phyloP scores from a whole-genome alignment of 2,797 vertebrate genomes.

The Esox masquinongy region DNA sequence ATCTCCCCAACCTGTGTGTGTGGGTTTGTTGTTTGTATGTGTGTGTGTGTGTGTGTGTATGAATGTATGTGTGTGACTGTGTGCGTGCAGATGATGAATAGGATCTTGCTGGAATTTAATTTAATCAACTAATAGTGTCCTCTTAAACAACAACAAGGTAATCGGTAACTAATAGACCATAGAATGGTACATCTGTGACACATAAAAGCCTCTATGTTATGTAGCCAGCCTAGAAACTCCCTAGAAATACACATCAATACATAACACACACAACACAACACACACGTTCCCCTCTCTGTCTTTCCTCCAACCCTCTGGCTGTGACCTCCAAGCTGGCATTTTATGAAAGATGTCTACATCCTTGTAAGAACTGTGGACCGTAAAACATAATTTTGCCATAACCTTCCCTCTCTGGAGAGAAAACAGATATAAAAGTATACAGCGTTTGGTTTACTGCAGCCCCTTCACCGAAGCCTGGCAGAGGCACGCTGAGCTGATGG shows the following conservation, averaged over 20 bases:
- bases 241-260: conserved; percentile 30
- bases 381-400: conserved; percentile 93
- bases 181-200: conserved; percentile 38
- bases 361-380: conserved; percentile 78
- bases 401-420: conserved; percentile 94
- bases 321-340: conserved; percentile 73
- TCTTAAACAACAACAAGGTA: conserved; percentile 65
- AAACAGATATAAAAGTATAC: conserved; percentile 99
- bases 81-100: conserved; percentile 24
- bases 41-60: conserved; percentile 31
- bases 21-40: not conserved
- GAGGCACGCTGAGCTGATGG: conserved; percentile 87
- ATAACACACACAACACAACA: conserved; percentile 28
- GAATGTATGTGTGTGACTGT: conserved; percentile 28
- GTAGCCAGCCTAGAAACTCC: not conserved
- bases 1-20: not conserved
- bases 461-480: conserved; percentile 85
- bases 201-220: not conserved
- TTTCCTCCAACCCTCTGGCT: conserved; percentile 55
- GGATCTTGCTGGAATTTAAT: conserved; percentile 34
- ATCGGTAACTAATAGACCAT: conserved; percentile 60
- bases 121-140: not conserved
- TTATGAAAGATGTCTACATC: conserved; percentile 74
- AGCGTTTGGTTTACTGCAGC: conserved; percentile 91
- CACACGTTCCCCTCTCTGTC: conserved; percentile 12